Evolutionary conservation across 2,888 invertebrate species (phyloP), one percentile per base, ranked within the genome.

Genomic region (Ennomos quercinarius): DNA sequence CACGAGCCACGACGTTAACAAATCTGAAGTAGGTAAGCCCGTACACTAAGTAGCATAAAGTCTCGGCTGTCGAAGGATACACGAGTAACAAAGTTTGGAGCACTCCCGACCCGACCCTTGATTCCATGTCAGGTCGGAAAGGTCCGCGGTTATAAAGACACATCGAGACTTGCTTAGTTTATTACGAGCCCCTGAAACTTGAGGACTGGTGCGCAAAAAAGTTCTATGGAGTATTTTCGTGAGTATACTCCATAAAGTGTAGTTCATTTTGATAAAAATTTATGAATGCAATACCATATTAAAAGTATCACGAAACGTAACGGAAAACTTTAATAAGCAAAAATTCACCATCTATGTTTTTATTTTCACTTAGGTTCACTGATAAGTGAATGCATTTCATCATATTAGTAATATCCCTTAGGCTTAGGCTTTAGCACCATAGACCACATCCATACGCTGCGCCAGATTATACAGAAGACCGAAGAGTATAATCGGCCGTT

Each of bases 101-200:
- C 60, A 45, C 50, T 52, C 47, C 41, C 41, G 12, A n/a, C 12
- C 42, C 54, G 55, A 61, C 60, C 60, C 60, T 61, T 52, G 60
- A 43, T 52, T 44, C 58, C 49, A 47, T 52, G 52, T 58, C 39
- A 59, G 45, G 53, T 45, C 43, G 45, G 42, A 55, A 60, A 55
- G 60, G 55, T 50, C 50, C 42, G 55, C 42, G 53, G 59, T 50
- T 51, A 55, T 61, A 61, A 61, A 55, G 51, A 61, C 60, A 55
- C 60, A 61, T 61, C 60, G 60, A 45, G 51, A 47, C 43, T 56
- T 41, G 55, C 46, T 55, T 61, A 61, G 50, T 61, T 61, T 61
- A 60, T 51, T 60, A 55, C 55, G 17, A 40, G 41, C 39, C 46
- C 41, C 54, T 27, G 39, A 43, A 61, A 61, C 60, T 56, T 51